Conservation (phyloP, 2,888 invertebrate species). For the Phytoseiulus persimilis region DNA sequence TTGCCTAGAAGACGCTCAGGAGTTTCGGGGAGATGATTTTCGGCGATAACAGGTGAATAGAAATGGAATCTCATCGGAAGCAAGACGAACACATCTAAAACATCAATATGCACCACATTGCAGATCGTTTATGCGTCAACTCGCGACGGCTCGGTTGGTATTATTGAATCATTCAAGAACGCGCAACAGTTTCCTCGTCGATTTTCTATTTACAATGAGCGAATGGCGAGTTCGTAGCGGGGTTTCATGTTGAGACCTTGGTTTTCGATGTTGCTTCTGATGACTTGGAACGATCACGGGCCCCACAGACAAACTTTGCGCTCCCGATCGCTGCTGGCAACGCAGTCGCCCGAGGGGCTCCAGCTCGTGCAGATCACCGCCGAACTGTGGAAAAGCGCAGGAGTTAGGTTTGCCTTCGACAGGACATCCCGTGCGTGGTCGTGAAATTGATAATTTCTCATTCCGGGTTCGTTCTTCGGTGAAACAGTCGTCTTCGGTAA, state of each 20-base stretch:
- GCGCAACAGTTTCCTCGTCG: not conserved
- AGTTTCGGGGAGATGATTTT: no score
- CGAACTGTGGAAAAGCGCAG: not conserved
- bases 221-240: not conserved
- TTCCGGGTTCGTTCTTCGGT: no score
- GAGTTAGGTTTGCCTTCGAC: not conserved
- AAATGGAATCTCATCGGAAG: no score
- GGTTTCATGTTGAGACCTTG: not conserved
- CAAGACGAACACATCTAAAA: no score
- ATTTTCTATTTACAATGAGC: not conserved
- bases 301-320: constrained; percentile 30
- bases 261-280: not conserved
- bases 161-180: not conserved
- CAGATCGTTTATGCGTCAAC: not conserved
- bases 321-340: constrained; percentile 23
- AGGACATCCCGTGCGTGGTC: no score
- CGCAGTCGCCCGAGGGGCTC: constrained; percentile 29
- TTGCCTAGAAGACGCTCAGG: no score
- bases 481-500: no score
- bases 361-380: constrained; percentile 29
- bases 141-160: not conserved
- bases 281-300: not conserved
- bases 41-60: no score
- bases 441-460: no score
- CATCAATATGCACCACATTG: no score